phyloP scores from a whole-genome alignment of 2,888 invertebrate species.

The Phengaris arion region DNA sequence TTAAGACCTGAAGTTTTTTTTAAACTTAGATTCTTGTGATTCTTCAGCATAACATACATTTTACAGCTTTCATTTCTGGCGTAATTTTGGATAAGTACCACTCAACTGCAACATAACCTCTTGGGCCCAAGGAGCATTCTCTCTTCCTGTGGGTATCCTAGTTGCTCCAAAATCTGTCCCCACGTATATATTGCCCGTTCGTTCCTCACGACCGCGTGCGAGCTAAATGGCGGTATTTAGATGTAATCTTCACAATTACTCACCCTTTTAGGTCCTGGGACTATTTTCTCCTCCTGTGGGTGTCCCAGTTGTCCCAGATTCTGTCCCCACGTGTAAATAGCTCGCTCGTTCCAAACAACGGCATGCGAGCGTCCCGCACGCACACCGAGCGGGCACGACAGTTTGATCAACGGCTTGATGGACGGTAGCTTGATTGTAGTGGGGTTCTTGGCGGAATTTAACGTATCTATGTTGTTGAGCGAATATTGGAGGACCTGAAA shows the following conservation, averaged over 20 bases:
- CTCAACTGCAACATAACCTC: constrained; percentile 37
- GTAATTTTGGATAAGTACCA: no score
- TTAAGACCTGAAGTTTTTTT: no score
- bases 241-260: constrained; percentile 36
- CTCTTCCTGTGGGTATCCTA: constrained; percentile 82
- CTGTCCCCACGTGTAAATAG: constrained; percentile 88
- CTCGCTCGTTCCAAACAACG: constrained; percentile 81
- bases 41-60: no score
- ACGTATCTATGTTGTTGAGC: constrained; percentile 57
- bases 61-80: no score
- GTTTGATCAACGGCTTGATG: constrained; percentile 57
- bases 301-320: constrained; percentile 92
- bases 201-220: constrained; percentile 86
- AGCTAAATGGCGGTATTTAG: constrained; percentile 48
- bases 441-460: constrained; percentile 58
- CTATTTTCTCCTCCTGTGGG: constrained; percentile 65
- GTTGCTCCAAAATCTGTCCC: constrained; percentile 90
- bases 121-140: constrained; percentile 69
- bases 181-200: constrained; percentile 83
- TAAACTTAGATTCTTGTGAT: no score
- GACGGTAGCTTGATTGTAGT: constrained; percentile 57
- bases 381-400: constrained; percentile 73
- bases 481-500: constrained; percentile 66
- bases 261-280: constrained; percentile 73
- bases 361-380: constrained; percentile 86